Evolutionary conservation across 2,797 vertebrate genomes (phyloP).

Genomic region (Astyanax mexicanus): DNA sequence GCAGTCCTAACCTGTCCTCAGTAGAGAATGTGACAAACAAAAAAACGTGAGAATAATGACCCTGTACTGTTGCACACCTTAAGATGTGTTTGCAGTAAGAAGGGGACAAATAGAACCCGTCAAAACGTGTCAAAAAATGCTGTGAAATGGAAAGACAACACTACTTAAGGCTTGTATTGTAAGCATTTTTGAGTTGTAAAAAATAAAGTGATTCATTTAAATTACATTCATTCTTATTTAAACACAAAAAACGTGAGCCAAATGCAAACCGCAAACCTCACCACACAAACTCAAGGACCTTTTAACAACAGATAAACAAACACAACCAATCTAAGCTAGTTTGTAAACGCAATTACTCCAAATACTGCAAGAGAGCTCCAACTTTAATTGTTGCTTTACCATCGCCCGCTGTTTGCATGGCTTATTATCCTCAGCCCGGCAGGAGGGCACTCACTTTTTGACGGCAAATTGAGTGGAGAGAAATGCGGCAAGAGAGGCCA

Average conservation of each 20-base stretch:
- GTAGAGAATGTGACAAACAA: too few species aligned
- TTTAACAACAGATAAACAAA: constrained; percentile 47
- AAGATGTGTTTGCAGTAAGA: too few species aligned
- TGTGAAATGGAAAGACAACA: too few species aligned
- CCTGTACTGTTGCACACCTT: too few species aligned
- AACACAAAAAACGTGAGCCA: constrained; percentile 36
- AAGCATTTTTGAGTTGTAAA: too few species aligned
- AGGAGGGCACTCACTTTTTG: constrained; percentile 72
- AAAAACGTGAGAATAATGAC: too few species aligned
- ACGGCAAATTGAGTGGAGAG: constrained; percentile 77
- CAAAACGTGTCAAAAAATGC: too few species aligned
- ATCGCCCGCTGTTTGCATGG: constrained; percentile 61
- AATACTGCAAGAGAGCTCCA: constrained; percentile 44
- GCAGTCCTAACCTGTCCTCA: too few species aligned
- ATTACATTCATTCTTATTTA: too few species aligned
- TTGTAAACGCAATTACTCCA: constrained; percentile 61
- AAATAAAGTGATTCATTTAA: too few species aligned
- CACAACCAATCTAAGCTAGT: constrained; percentile 37
- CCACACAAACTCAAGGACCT: constrained; percentile 44
- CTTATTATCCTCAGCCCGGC: constrained; percentile 64
- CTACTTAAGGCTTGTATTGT: too few species aligned
- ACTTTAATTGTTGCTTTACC: constrained; percentile 67
- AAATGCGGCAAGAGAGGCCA: constrained; percentile 71
- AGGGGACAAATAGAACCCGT: too few species aligned
- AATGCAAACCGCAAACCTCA: constrained; percentile 42